These are phyloP conservation scores for Lepisosteus oculatus DNA, from an alignment of 2,113 vertebrate genomes.

Conservation along the genomic window DNA sequence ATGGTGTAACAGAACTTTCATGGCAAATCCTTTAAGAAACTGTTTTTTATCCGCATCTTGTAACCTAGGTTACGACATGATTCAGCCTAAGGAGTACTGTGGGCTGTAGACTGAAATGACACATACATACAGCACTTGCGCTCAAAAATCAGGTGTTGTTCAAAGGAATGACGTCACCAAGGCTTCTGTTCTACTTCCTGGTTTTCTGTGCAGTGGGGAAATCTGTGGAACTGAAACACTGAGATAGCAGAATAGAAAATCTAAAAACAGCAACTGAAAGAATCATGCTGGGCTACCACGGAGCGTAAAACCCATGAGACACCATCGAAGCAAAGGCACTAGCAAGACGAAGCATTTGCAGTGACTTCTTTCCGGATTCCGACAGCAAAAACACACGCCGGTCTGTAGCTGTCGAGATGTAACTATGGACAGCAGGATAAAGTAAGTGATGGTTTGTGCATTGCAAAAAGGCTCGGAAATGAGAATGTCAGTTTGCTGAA, in stretches of 20 bases:
- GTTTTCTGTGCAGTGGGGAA: slow-evolving; percentile 64
- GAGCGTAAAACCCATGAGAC: background rate
- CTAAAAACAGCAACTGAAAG: background rate
- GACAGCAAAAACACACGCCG: slow-evolving; percentile 35
- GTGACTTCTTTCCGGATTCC: slow-evolving; percentile 20
- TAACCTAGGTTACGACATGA: too few relatives aligned
- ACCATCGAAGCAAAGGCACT: slow-evolving; percentile 14
- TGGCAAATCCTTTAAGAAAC: too few relatives aligned
- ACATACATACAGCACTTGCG: too few relatives aligned
- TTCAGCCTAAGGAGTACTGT: too few relatives aligned
- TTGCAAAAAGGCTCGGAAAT: background rate
- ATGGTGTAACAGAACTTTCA: too few relatives aligned
- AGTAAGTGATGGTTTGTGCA: slow-evolving; percentile 64
- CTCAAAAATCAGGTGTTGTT: slow-evolving; percentile 32
- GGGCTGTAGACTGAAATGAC: too few relatives aligned
- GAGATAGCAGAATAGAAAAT: slow-evolving; percentile 20
- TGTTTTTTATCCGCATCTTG: too few relatives aligned
- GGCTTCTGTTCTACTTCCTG: slow-evolving; percentile 67
- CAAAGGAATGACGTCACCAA: slow-evolving; percentile 60
- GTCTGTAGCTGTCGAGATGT: slow-evolving; percentile 72
- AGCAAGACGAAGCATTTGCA: slow-evolving; percentile 26
- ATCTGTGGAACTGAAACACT: slow-evolving; percentile 35
- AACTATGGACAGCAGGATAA: slow-evolving; percentile 86
- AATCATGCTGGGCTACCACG: slow-evolving; percentile 15
- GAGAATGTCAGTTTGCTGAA: too few relatives aligned